Evolutionary conservation across 2,113 vertebrate genomes (phyloP).

Genomic region (Mirza zaza): DNA sequence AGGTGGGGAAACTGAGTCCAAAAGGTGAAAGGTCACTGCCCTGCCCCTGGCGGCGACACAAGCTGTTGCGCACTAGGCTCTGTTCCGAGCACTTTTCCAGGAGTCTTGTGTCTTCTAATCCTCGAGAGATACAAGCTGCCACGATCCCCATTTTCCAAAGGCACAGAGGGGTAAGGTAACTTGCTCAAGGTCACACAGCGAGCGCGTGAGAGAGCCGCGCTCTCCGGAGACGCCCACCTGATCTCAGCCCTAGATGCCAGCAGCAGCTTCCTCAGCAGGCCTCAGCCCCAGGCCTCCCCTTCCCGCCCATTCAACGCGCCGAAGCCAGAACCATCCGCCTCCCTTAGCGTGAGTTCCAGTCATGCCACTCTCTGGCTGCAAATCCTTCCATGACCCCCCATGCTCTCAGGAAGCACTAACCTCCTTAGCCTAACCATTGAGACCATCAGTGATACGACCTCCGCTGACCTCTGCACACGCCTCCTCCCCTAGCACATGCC

Average conservation of each 20-base stretch:
- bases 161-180: not conserved
- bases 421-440: not conserved
- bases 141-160: not conserved
- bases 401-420: not conserved
- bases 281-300: not conserved
- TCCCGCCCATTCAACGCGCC: not conserved
- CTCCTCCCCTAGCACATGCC: not conserved
- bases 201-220: not conserved
- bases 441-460: not conserved
- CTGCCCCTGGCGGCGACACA: fast-evolving
- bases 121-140: not conserved
- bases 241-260: not conserved
- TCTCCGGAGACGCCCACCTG: not conserved
- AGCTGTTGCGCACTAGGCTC: no score
- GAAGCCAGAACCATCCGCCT: not conserved
- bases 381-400: not conserved
- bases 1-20: not conserved
- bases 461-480: not conserved
- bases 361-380: not conserved
- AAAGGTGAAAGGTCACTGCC: not conserved
- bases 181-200: not conserved
- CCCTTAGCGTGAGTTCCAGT: not conserved
- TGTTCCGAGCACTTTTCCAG: not conserved
- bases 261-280: not conserved
- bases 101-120: not conserved